phyloP scores from a whole-genome alignment of 2,888 invertebrate genomes.

The Megalurothrips usitatus region DNA sequence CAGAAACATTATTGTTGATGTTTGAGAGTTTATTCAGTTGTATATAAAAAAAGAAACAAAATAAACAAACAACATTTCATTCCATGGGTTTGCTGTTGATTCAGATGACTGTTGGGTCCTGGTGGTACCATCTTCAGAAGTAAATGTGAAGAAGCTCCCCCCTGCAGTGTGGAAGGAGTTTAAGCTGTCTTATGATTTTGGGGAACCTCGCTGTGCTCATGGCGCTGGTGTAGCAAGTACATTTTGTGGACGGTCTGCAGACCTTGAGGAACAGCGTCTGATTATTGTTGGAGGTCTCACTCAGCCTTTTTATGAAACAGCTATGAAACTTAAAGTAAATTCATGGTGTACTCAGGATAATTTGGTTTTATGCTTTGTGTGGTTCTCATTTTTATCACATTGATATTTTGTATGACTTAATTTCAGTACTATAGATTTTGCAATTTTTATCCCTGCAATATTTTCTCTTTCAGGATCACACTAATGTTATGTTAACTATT shows the following conservation, averaged over 20 bases:
- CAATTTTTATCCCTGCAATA: background rate
- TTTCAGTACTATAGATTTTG: background rate
- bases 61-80: background rate
- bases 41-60: background rate
- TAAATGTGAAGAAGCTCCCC: background rate
- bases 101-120: constrained; percentile 16
- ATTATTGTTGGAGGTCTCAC: constrained; percentile 6
- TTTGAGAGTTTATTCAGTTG: background rate
- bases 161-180: background rate
- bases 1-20: background rate
- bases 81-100: background rate
- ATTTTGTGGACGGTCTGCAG: background rate
- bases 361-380: background rate
- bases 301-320: constrained; percentile 13
- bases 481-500: background rate
- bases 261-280: background rate
- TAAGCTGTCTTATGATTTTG: background rate
- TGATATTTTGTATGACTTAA: background rate
- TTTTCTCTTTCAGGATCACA: background rate
- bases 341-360: background rate
- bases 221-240: background rate
- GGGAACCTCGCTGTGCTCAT: background rate
- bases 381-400: background rate
- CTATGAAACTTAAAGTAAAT: constrained; percentile 21
- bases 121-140: background rate